Base-by-base conservation (phyloP, 1,140 invertebrate genomes). In the Drosophila tani region DNA sequence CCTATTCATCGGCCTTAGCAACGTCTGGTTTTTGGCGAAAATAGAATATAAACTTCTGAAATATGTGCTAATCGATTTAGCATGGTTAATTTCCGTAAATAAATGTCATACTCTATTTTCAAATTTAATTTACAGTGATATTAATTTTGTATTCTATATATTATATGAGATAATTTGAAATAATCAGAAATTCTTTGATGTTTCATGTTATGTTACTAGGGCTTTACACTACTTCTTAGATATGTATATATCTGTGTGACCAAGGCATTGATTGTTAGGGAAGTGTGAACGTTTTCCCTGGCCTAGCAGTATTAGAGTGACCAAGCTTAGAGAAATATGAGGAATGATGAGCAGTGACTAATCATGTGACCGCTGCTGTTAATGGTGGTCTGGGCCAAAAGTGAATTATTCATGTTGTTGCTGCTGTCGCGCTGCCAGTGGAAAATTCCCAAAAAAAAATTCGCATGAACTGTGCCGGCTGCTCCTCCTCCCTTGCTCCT, bases 401-500 rank as follows among this genome's bases (percentile, higher is more conserved):
- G 84, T 88, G 84, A 88, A 88, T 88, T 90, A 88, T 88, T 88
- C 85, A 88, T 90, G 84, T 78, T 88, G 78, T 74, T 85, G 70
- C 57, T 76, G 75, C 50, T 71, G 81, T 73, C 47, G 63, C 77
- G 65, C 58, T 81, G 85, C 85, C 85, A 90, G 85, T 88, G 84
- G 84, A 88, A 88, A 88, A 88, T 88, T 88, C 81, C 84, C 84
- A 88, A 88, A 87, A 86, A 86, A 86, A 88, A 87, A 88, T 90
- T 90, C 84, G 84, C 81, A 88, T 90, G 84, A 88, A 88, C 78
- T 88, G 81, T 77, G 83, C 84, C 81, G 81, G 80, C 67, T 53
- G 41, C n/a, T 29, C 12, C 14, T 38, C 47, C 45, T 51, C 41
- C 38, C 43, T 46, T 15, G 29, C 32, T 57, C 14, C 35, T 49